These are phyloP conservation scores for Candidula unifasciata DNA, from an alignment of 2,888 invertebrate genomes.

Conservation along the genomic window DNA sequence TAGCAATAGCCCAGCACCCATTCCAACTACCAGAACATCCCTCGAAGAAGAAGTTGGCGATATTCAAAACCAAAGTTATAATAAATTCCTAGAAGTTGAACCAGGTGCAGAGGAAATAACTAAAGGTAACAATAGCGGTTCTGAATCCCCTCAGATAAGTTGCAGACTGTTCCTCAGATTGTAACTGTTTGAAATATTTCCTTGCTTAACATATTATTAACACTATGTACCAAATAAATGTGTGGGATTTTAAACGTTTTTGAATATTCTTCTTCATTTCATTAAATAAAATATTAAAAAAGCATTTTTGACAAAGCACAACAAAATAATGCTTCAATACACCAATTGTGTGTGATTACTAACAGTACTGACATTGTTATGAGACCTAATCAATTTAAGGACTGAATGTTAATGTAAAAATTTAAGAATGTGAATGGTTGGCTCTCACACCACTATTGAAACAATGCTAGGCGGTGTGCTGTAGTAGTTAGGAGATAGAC, in stretches of 20 bases:
- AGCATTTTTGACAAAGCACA: no score
- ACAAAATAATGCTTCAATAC: no score
- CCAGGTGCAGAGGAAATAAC: slow-evolving; percentile 25
- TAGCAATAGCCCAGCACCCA: slow-evolving; percentile 46
- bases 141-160: neutral
- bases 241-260: neutral
- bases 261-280: neutral
- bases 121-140: slow-evolving; percentile 23
- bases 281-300: no score
- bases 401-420: no score
- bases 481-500: no score
- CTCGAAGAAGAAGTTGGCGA: slow-evolving; percentile 32
- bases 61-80: slow-evolving; percentile 8
- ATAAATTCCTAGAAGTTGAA: slow-evolving; percentile 19
- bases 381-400: no score
- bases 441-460: no score
- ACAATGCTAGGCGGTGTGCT: no score
- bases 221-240: neutral
- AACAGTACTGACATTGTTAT: no score
- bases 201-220: neutral
- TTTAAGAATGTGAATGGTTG: no score
- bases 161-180: slow-evolving; percentile 1
- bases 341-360: no score
- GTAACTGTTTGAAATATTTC: neutral
- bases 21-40: slow-evolving; percentile 36